Percentiles rank a stretch among this genome's conserved stretches.
Conservation (phyloP, 2,888 invertebrate species). For the Blastobasis adustella region DNA sequence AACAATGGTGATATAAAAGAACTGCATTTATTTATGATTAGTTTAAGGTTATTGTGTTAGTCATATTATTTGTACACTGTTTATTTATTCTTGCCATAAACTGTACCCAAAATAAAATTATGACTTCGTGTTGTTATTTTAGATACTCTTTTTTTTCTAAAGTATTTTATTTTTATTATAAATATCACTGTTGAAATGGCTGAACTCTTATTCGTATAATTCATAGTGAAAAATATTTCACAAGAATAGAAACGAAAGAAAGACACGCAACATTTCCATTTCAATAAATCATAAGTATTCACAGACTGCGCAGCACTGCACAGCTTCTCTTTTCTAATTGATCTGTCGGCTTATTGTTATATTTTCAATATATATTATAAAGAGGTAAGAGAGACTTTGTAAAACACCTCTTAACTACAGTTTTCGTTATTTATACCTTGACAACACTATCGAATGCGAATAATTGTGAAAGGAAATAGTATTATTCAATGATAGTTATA, state of each 20-base stretch:
- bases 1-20: slow-evolving; percentile 19
- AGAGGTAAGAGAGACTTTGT: no score
- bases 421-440: no score
- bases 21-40: slow-evolving; percentile 27
- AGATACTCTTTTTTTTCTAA: slow-evolving; percentile 13
- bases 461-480: no score
- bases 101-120: background rate
- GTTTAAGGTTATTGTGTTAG: slow-evolving; percentile 17
- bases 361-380: no score
- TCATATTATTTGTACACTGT: slow-evolving; percentile 13
- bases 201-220: background rate
- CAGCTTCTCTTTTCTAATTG: no score
- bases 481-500: no score
- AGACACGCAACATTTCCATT: no score
- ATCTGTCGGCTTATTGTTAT: no score
- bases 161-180: slow-evolving; percentile 14
- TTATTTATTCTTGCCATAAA: slow-evolving; percentile 61
- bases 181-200: slow-evolving; percentile 7
- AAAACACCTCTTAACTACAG: no score
- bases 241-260: background rate
- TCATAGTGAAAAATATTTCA: background rate
- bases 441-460: no score
- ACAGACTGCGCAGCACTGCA: no score
- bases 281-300: no score
- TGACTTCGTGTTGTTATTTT: slow-evolving; percentile 1